A percentile compares a stretch with the other conserved stretches of the same genome.
Evolutionary conservation across 2,113 vertebrate species (phyloP).

Genomic region (Sterna hirundo): DNA sequence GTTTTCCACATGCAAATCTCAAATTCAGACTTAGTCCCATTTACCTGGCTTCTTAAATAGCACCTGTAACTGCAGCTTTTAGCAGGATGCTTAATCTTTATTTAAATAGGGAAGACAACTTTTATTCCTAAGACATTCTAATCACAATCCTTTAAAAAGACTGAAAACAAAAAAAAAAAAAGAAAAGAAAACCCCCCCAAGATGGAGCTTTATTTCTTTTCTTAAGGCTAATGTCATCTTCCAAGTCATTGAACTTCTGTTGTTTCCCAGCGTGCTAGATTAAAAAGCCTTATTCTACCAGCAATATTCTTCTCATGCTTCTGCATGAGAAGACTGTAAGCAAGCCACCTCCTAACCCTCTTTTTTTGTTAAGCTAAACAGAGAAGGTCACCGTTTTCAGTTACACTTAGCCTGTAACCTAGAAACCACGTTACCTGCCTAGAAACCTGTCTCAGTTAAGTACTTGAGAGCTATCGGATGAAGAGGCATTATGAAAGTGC

Average conservation of each 20-base stretch:
- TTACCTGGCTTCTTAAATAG: neutral
- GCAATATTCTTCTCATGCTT: neutral
- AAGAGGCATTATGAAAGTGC: conserved; percentile 52
- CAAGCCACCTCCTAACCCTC: conserved; percentile 7
- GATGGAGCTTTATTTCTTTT: neutral
- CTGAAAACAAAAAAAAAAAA: fast-evolving
- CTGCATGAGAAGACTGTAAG: conserved; percentile 10
- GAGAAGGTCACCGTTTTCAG: conserved; percentile 56
- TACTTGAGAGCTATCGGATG: conserved; percentile 53
- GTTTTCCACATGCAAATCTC: neutral
- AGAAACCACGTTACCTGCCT: conserved; percentile 63
- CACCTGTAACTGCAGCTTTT: neutral
- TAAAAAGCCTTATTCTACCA: neutral
- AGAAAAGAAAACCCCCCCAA: neutral
- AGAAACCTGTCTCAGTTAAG: conserved; percentile 49
- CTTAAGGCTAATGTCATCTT: neutral
- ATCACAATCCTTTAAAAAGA: neutral
- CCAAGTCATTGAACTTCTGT: neutral
- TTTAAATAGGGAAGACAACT: neutral
- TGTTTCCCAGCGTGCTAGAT: neutral
- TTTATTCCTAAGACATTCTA: neutral
- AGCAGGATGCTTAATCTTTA: neutral
- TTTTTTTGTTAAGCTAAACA: conserved; percentile 34
- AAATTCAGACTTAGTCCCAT: neutral
- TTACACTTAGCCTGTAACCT: conserved; percentile 61